Percentiles rank a stretch among this genome's conserved stretches.
Conservation (phyloP, 2,797 vertebrate species). For the Gobio occitaniae region DNA sequence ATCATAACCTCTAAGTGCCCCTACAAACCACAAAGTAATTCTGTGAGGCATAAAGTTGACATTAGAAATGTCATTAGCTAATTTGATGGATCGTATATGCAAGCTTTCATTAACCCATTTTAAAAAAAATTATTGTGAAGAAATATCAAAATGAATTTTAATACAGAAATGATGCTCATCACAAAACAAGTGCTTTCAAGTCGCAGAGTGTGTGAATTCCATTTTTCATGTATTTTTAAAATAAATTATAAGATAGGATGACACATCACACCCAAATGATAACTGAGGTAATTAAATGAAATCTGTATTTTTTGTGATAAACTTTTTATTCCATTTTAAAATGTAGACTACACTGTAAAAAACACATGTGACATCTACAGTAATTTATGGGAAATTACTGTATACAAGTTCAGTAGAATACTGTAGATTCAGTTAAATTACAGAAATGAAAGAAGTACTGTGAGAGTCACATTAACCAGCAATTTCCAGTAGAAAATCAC, state of each 20-base stretch:
- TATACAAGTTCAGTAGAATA: no score
- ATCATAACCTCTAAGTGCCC: conserved; percentile 50
- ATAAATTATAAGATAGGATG: neutral
- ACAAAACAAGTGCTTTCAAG: neutral
- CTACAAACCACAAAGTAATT: conserved; percentile 43
- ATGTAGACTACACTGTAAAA: neutral
- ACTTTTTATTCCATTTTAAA: neutral
- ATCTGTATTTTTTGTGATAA: neutral
- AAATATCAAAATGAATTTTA: neutral
- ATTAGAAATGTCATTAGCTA: conserved; percentile 14
- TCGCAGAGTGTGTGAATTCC: neutral
- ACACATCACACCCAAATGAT: neutral
- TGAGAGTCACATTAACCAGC: no score
- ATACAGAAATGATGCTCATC: neutral
- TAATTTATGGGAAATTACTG: no score
- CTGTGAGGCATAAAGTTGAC: conserved; percentile 20
- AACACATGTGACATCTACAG: no score
- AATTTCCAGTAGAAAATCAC: no score
- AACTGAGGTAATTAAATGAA: neutral
- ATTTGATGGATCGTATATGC: conserved; percentile 4
- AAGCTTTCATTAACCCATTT: neutral
- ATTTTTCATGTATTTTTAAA: neutral
- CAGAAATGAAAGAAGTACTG: no score
- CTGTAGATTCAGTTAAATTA: no score
- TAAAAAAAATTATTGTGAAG: neutral